phyloP scores from a whole-genome alignment of 2,888 invertebrate species.

The Lysandra bellargus region DNA sequence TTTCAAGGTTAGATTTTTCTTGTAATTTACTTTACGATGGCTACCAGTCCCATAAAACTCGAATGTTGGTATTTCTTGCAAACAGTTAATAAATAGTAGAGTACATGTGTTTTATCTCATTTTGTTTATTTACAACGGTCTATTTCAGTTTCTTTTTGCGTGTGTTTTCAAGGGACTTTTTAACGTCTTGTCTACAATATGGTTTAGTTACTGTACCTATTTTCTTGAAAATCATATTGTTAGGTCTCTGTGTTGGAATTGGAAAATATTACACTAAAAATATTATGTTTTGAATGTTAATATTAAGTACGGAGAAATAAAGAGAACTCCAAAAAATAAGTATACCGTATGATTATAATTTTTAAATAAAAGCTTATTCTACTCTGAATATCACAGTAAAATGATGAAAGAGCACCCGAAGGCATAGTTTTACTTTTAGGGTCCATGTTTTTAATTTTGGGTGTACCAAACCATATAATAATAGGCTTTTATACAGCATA shows the following conservation, averaged over 20 bases:
- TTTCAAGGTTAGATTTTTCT: neutral
- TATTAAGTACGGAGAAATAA: too few relatives aligned
- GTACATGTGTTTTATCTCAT: constrained; percentile 39
- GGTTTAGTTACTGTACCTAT: neutral
- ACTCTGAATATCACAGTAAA: neutral
- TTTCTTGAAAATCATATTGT: neutral
- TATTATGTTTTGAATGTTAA: too few relatives aligned
- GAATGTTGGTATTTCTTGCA: neutral
- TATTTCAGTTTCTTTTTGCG: constrained; percentile 37
- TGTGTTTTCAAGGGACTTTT: constrained; percentile 22
- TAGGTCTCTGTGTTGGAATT: neutral
- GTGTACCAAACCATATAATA: constrained; percentile 12
- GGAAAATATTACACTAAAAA: too few relatives aligned
- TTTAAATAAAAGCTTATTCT: neutral
- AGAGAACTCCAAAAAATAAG: neutral
- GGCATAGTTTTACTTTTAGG: neutral
- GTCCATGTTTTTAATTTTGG: constrained; percentile 6
- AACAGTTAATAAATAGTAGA: constrained; percentile 26
- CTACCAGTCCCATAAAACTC: constrained; percentile 19
- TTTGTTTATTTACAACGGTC: constrained; percentile 38
- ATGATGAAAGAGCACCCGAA: neutral
- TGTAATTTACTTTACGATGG: constrained; percentile 32
- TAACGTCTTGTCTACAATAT: neutral
- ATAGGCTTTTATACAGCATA: constrained; percentile 2
- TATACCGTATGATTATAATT: neutral